These are phyloP conservation scores for Yoshiicerus persimilis DNA, from an alignment of 1,140 invertebrate genomes.

Conservation along the genomic window DNA sequence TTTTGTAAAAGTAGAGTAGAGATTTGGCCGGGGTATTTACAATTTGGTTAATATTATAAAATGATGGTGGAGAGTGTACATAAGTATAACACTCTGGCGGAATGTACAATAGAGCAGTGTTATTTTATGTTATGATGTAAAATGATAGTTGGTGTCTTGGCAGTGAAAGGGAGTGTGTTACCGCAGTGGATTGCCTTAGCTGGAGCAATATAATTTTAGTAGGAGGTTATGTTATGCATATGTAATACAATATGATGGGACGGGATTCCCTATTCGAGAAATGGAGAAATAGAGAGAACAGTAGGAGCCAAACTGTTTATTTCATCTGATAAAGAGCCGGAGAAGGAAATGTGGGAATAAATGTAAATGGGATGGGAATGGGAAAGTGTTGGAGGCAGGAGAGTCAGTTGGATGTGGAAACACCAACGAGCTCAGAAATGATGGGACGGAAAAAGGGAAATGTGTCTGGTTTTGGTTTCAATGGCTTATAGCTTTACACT, in stretches of 20 bases:
- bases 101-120: background rate
- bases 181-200: constrained; percentile 3
- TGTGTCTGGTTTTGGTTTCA: constrained; percentile 19
- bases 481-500: constrained; percentile 1
- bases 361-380: constrained; percentile 19
- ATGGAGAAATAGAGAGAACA: background rate
- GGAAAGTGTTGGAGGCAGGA: constrained; percentile 10
- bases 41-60: background rate
- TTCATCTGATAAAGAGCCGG: constrained; percentile 21
- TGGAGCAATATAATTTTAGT: background rate
- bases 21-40: background rate
- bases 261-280: background rate
- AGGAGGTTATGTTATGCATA: constrained; percentile 20
- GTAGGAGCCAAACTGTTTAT: constrained; percentile 17
- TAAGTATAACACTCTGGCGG: background rate
- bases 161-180: constrained; percentile 10
- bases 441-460: constrained; percentile 16
- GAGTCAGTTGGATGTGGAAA: background rate
- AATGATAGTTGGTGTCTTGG: constrained; percentile 15
- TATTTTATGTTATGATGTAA: background rate
- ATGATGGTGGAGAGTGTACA: background rate
- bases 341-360: constrained; percentile 17
- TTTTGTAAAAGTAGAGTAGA: background rate
- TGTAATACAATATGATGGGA: constrained; percentile 20
- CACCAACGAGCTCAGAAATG: background rate